Percentiles rank a stretch among this genome's conserved stretches.
These are phyloP conservation scores for Edolisoma coerulescens DNA, from an alignment of 2,113 vertebrate genomes.

Conservation along the genomic window DNA sequence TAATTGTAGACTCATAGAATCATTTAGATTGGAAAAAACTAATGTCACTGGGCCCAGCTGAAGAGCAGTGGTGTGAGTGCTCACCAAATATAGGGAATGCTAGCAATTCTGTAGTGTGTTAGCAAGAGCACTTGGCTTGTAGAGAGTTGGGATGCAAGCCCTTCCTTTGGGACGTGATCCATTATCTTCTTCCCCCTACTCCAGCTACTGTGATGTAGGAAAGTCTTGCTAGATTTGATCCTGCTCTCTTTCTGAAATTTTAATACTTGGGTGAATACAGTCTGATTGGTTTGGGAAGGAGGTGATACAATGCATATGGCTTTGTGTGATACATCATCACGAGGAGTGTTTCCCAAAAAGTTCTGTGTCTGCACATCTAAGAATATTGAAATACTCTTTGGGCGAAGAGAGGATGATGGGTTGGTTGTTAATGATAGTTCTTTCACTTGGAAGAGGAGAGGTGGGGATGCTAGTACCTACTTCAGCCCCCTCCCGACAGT, in stretches of 20 bases:
- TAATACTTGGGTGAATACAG: not conserved
- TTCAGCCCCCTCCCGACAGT: fast-evolving
- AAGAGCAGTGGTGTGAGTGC: not conserved
- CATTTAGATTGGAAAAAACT: not conserved
- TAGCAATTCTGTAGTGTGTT: not conserved
- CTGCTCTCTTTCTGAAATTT: not conserved
- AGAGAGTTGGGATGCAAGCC: not conserved
- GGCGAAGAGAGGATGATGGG: not conserved
- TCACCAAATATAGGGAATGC: not conserved
- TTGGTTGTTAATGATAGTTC: not conserved
- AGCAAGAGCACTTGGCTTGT: not conserved
- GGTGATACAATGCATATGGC: fast-evolving
- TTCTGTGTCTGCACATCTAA: not conserved
- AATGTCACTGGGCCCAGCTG: not conserved
- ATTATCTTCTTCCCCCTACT: not conserved
- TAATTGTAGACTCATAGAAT: not conserved
- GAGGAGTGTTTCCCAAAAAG: not conserved
- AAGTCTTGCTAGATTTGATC: not conserved
- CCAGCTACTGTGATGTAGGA: not conserved
- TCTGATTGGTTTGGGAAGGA: not conserved
- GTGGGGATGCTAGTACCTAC: not conserved
- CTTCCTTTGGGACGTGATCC: not conserved
- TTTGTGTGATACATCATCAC: not conserved
- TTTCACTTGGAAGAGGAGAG: not conserved
- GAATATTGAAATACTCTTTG: not conserved